Percentiles rank a stretch among this genome's conserved stretches.
Evolutionary conservation across 2,797 vertebrate species (phyloP).

Genomic region (Cryptoblepharus egeriae): DNA sequence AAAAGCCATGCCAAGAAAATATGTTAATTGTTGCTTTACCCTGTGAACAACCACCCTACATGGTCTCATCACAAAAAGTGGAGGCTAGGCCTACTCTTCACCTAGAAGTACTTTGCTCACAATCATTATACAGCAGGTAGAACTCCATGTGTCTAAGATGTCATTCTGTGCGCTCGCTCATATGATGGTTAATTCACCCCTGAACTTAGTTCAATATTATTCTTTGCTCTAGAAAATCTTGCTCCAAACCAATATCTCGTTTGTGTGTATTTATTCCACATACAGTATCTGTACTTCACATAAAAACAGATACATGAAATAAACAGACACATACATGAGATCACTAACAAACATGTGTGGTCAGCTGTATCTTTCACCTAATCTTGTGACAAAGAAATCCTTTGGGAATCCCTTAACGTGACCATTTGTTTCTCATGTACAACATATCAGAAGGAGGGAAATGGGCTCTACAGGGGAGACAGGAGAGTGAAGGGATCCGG

Average conservation of each 20-base stretch:
- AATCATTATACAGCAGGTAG: not conserved
- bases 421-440: not conserved
- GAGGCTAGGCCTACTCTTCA: not conserved
- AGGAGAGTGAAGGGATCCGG: slow-evolving; percentile 12
- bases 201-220: not conserved
- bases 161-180: not conserved
- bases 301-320: not conserved
- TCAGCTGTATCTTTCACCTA: slow-evolving; percentile 16
- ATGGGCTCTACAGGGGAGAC: not conserved
- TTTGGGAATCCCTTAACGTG: not conserved
- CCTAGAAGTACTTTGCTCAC: not conserved
- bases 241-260: not conserved
- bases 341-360: not conserved
- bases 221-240: not conserved
- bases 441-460: not conserved
- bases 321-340: not conserved
- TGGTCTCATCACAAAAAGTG: not conserved
- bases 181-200: not conserved
- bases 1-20: not conserved
- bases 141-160: not conserved
- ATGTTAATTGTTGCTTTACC: not conserved
- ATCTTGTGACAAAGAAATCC: not conserved
- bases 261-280: too few relatives aligned
- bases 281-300: too few relatives aligned
- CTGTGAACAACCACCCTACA: not conserved